Evolutionary conservation across 2,797 vertebrate species (phyloP).

Genomic region (Rhabdomys pumilio): DNA sequence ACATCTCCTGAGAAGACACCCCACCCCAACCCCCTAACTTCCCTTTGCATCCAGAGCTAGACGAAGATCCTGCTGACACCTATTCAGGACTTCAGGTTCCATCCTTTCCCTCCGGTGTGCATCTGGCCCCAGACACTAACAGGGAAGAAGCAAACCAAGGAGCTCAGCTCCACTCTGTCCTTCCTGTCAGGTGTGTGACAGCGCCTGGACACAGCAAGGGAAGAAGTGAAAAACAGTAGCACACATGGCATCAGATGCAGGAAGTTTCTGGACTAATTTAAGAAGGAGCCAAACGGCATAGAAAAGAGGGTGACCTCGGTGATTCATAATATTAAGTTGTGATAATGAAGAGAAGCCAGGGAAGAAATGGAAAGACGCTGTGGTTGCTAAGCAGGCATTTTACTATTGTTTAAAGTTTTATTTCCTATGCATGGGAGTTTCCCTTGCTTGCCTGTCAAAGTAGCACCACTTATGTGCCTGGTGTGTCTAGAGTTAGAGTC

Average conservation of each 20-base stretch:
- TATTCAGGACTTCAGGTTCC: background rate
- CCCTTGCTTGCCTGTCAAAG: background rate
- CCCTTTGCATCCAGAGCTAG: background rate
- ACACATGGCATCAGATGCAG: background rate
- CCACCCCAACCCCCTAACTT: background rate
- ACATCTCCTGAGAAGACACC: background rate
- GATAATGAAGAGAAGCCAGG: slow-evolving; percentile 8
- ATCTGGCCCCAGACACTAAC: background rate
- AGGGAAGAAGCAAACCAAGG: background rate
- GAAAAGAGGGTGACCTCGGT: background rate
- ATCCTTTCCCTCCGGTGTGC: background rate
- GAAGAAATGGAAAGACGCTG: background rate
- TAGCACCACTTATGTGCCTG: background rate
- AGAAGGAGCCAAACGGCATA: background rate
- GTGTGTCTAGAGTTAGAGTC: background rate
- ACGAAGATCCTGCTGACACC: background rate
- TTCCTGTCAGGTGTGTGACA: background rate
- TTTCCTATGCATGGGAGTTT: background rate
- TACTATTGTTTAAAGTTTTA: background rate
- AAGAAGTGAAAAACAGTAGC: background rate
- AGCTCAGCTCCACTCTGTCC: background rate
- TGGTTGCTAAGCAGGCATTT: background rate
- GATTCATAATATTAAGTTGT: background rate
- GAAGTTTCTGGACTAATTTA: background rate
- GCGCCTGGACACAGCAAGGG: background rate